Base-by-base conservation (phyloP, 1,140 invertebrate species). In the Papilio xuthus region DNA sequence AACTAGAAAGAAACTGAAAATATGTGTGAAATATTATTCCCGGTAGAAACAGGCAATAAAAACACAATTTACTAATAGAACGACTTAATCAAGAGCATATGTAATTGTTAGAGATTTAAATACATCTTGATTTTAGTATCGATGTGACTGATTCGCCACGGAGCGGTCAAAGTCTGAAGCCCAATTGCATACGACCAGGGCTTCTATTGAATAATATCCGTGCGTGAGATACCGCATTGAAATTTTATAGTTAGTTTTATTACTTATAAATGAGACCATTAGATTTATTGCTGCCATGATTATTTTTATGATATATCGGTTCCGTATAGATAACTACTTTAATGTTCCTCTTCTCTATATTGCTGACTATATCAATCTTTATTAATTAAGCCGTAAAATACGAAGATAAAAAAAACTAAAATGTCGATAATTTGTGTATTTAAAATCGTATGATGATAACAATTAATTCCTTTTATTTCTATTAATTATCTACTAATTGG, bases 221-320 rank as follows among this genome's bases (percentile, higher is more conserved):
- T 86, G 84, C 85, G 85, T 87, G 89, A 90, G 89, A 89, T 86
- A 88, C 83, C 85, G 84, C 86, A 90, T 89, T 88, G 86, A 89
- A 87, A 86, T 86, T 92, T 92, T 92, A 91, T 92, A 87, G 89
- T 86, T 85, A 79, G 75, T 89, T 93, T 92, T 93, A 93, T 92
- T 89, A 89, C 84, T 83, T 89, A 86, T 91, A 93, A 92, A 92
- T 92, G 90, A 92, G 89, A 86, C 88, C 85, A 89, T 92, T 91
- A 91, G 88, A 88, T 89, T 91, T 90, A 93, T 91, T 86, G 88
- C 89, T 86, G 82, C 79, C 82, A 85, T 88, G 88, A 90, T 92
- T 90, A 87, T 86, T 75, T 91, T 92, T 90, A 92, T 84, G 88
- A 89, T 82, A 77, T 80, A 88, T 83, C 81, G 81, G 85, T 83